A percentile compares a stretch with the other conserved stretches of the same genome.
phyloP scores from a whole-genome alignment of 2,888 invertebrate species.

The Rhopalosiphum nymphaeae region DNA sequence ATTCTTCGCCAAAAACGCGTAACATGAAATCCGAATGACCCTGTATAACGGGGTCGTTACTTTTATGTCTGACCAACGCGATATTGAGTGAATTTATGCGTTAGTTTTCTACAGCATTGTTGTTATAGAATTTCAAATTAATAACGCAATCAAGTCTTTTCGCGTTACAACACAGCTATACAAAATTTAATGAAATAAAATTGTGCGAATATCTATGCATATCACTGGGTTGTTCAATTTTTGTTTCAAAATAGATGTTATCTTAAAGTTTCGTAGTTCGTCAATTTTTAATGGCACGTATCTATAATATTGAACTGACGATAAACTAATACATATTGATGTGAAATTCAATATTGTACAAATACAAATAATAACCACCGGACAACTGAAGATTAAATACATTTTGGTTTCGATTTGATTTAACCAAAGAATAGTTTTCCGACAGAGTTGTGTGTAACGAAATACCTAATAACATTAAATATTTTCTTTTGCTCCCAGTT shows the following conservation, averaged over 20 bases:
- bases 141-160: neutral
- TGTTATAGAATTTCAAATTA: neutral
- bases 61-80: neutral
- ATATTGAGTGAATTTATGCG: slow-evolving; percentile 5
- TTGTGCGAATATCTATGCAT: neutral
- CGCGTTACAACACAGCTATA: neutral
- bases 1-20: neutral
- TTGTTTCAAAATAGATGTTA: neutral
- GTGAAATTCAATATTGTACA: neutral
- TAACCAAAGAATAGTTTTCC: neutral
- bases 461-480: neutral
- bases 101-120: neutral
- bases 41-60: neutral
- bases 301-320: neutral
- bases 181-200: neutral
- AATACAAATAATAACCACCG: neutral
- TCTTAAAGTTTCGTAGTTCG: neutral
- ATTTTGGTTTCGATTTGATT: neutral
- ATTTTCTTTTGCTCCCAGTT: neutral
- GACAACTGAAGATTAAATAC: neutral
- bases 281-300: neutral
- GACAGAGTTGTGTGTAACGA: neutral
- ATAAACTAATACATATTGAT: neutral
- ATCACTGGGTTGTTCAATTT: neutral
- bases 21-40: neutral